Evolutionary conservation across 2,888 invertebrate genomes (phyloP), one percentile per base, ranked within the genome.

Genomic region (Andrena bicolor): DNA sequence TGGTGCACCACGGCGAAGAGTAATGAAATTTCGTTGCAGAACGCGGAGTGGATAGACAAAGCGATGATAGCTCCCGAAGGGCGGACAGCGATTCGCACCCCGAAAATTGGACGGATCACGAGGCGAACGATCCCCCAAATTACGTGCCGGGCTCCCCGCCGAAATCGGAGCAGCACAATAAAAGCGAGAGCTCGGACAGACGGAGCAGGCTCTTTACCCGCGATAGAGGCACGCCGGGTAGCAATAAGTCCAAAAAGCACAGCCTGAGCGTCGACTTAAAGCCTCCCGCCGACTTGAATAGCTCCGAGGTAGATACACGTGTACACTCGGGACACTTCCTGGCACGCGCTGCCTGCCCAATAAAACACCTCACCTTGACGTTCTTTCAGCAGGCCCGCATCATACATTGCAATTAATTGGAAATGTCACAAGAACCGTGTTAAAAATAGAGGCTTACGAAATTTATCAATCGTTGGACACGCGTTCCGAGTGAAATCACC

Each of bases 41-140:
- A 81, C 94, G 94, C 32, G 94, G 94, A 30, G 92, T 94, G 78
- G 95, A 95, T 79, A 93, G 95, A 80, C 93, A 94, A 83, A 95
- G 95, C 90, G 95, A 95, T 86, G 95, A 95, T 89, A 95, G 95
- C 87, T 95, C 95, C 28, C 94, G 95, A 85, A 94, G 95, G 82
- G 95, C 95, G 26, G 95, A 95, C 90, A 95, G 95, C 53, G 95
- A 95, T 85, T 94, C 95, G 4, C 95, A 95, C 88, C 94, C 95
- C 63, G 95, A 95, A 78, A 94, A 94, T 89, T 96, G 96, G 94
- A 96, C 96, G 35, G 96, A 97, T 93, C 96, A 96, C 78, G 96
- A 97, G 92, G 96, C 95, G 48, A 96, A 96, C 78, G 96, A 96
- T 92, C 95, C 96, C 58, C 91, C 96, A 94, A 91, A 94, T 94